Evolutionary conservation across 1,140 invertebrate genomes (phyloP), one percentile per base, ranked within the genome.

Genomic region (Heliconius hewitsoni): DNA sequence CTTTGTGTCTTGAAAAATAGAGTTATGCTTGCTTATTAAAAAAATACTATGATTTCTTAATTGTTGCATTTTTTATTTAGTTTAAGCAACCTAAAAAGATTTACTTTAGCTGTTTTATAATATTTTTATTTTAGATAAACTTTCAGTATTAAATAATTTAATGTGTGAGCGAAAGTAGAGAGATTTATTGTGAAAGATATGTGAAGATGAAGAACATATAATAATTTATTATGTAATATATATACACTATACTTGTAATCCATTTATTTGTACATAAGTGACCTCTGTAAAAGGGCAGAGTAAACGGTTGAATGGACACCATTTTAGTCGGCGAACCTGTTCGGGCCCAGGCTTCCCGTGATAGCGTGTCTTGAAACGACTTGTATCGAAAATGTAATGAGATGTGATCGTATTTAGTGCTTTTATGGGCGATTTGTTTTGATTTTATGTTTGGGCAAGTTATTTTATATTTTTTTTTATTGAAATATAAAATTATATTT

Each of bases 321-420:
- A 66, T 66, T 66, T 66, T 66, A n/a, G 55, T 57, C 55, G 55
- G 55, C 55, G 23, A 66, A 66, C 60, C 60, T 66, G 60, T 66
- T 66, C 60, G 23, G 60, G 27, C 27, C 27, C 60, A 27, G 23
- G 57, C 23, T 66, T 66, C 57, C 57, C 19, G 9, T 11, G n/a
- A 66, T 57, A 57, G 19, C 55, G 60, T 23, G n/a, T 2, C 13
- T 66, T 66, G 13, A 66, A 66, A 11, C 3, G 19, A 27, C 8
- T 27, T 16, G 23, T 66, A 66, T 27, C 23, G 57, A 60, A 23
- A 60, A 60, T 66, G 60, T 66, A 27, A 30, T 27, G 60, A 11
- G 8, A 60, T 27, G 57, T 60, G 57, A n/a, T 60, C 57, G 57
- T 60, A 60, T 60, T 60, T 23, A 60, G 60, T 27, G 60, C 23